Percentiles rank a stretch among this genome's conserved stretches.
phyloP scores from a whole-genome alignment of 2,888 invertebrate species.

The Agrochola litura region DNA sequence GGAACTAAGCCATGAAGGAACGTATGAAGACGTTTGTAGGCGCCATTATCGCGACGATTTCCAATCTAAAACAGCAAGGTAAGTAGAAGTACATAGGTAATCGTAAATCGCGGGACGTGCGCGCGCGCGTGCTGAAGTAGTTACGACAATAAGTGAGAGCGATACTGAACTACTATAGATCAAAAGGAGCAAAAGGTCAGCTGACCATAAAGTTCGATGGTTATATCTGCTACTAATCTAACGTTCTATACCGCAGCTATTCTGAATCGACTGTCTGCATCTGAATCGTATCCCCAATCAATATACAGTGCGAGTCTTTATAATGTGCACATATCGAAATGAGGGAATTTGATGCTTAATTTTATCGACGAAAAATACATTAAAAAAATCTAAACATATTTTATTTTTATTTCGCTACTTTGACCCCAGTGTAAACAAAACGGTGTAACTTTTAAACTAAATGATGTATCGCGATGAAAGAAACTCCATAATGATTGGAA shows the following conservation, averaged over 20 bases:
- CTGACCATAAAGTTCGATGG: not conserved
- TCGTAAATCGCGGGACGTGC: conserved; percentile 28
- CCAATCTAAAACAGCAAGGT: conserved; percentile 36
- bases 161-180: conserved; percentile 1
- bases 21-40: conserved; percentile 1
- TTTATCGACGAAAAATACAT: too few species aligned
- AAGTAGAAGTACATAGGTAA: conserved; percentile 4
- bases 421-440: too few species aligned
- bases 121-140: conserved; percentile 2
- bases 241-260: not conserved
- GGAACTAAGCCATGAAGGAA: conserved; percentile 11
- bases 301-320: not conserved
- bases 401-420: too few species aligned
- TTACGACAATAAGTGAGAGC: conserved; percentile 42
- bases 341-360: too few species aligned
- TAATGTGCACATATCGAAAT: too few species aligned
- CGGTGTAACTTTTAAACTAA: too few species aligned
- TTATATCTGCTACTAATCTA: not conserved
- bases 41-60: conserved; percentile 31
- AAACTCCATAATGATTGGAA: too few species aligned
- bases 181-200: not conserved
- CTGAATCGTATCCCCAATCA: not conserved
- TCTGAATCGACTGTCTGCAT: not conserved
- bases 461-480: too few species aligned
- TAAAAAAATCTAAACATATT: too few species aligned